Evolutionary conservation across 2,113 vertebrate species (phyloP).

Genomic region (Ceyx cyanopectus): DNA sequence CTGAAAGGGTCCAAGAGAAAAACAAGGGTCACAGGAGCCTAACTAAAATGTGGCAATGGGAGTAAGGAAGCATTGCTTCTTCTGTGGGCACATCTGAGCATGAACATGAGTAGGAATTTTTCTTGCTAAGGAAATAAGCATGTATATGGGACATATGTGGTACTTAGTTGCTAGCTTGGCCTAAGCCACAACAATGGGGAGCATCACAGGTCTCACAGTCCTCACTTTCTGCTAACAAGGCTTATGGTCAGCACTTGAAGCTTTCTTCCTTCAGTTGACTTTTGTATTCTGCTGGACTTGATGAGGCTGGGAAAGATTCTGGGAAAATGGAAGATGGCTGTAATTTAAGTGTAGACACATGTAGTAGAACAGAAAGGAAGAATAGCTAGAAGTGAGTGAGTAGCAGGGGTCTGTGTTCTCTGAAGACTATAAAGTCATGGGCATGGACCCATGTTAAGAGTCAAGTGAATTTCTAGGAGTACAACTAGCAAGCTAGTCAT

Average conservation of each 20-base stretch:
- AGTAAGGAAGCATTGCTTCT: background rate
- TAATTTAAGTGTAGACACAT: background rate
- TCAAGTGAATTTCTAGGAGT: background rate
- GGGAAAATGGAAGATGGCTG: background rate
- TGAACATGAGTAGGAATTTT: background rate
- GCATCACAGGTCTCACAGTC: background rate
- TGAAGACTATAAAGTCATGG: background rate
- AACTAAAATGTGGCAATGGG: background rate
- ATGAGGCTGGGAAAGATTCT: background rate
- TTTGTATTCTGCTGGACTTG: background rate
- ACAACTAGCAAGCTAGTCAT: background rate
- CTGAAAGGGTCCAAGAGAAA: background rate
- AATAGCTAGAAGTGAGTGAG: fast-evolving
- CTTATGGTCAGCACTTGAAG: background rate
- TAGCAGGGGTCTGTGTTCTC: background rate
- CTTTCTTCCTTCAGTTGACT: background rate
- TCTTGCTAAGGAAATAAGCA: background rate
- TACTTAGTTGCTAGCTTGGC: background rate
- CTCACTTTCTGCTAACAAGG: background rate
- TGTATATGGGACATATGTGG: too few species aligned
- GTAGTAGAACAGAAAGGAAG: background rate
- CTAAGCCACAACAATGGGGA: background rate
- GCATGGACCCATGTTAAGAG: background rate
- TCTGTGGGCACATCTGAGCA: background rate
- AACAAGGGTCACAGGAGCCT: background rate